These are phyloP conservation scores for Himalopsyche anomala DNA, from an alignment of 2,888 invertebrate genomes.

Conservation along the genomic window DNA sequence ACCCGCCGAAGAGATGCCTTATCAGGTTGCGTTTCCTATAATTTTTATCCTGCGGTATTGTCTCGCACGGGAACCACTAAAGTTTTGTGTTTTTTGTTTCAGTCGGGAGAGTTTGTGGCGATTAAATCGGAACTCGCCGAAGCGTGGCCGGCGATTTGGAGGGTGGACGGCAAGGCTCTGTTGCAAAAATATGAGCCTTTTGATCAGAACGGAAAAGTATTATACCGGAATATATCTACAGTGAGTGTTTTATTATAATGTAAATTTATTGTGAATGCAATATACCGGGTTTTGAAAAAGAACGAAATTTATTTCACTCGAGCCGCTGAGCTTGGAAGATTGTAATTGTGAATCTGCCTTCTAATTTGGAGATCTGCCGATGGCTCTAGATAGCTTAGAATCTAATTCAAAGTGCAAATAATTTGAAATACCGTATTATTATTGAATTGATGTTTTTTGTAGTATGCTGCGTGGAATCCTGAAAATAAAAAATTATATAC, in stretches of 20 bases:
- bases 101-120: constrained; percentile 94
- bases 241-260: constrained; percentile 75
- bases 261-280: too few relatives aligned
- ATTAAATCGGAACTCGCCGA: constrained; percentile 87
- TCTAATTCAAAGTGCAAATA: too few relatives aligned
- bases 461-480: constrained; percentile 92
- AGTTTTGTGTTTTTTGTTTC: constrained; percentile 69
- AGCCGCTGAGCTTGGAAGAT: too few relatives aligned
- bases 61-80: not conserved
- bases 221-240: constrained; percentile 91
- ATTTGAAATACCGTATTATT: constrained; percentile 49
- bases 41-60: not conserved
- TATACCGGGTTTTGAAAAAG: too few relatives aligned
- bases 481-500: constrained; percentile 89
- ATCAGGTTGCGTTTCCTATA: constrained; percentile 73
- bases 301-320: too few relatives aligned
- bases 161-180: constrained; percentile 90
- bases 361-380: too few relatives aligned
- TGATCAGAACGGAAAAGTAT: constrained; percentile 86
- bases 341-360: too few relatives aligned
- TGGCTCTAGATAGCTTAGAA: too few relatives aligned
- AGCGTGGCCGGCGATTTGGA: constrained; percentile 93
- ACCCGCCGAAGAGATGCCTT: constrained; percentile 78
- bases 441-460: constrained; percentile 67
- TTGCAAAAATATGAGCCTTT: constrained; percentile 90